Conservation (phyloP, 2,113 vertebrate genomes). For the Vombatus ursinus region DNA sequence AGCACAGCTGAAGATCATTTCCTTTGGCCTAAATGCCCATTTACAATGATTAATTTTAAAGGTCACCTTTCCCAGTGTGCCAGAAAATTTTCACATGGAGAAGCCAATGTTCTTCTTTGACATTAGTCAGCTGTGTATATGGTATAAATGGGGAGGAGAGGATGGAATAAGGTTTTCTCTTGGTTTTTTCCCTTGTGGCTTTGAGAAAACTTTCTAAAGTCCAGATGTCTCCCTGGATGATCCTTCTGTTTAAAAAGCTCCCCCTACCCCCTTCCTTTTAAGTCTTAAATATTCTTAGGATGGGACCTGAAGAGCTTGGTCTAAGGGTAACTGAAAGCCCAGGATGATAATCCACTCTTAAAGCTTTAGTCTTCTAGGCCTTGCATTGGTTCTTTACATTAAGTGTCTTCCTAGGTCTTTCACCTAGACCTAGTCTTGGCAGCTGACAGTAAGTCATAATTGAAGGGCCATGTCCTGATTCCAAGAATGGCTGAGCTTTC, state of each 20-base stretch:
- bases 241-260: neutral
- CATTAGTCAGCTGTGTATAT: slow-evolving; percentile 36
- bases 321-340: neutral
- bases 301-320: neutral
- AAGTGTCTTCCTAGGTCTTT: neutral
- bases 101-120: slow-evolving; percentile 59
- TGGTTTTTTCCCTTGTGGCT: neutral
- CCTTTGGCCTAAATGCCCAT: slow-evolving; percentile 28
- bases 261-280: neutral
- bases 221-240: neutral
- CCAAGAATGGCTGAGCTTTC: neutral
- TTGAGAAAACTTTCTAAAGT: slow-evolving; percentile 13
- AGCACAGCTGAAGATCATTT: slow-evolving; percentile 50
- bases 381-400: neutral
- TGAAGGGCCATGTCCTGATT: neutral
- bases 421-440: neutral
- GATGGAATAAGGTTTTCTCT: slow-evolving; percentile 24
- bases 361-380: neutral
- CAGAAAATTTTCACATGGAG: slow-evolving; percentile 41
- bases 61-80: slow-evolving; percentile 15
- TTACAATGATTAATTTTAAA: slow-evolving; percentile 56
- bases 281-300: neutral
- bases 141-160: slow-evolving; percentile 40
- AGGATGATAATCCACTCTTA: neutral
- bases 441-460: neutral